Percentiles rank a stretch among this genome's conserved stretches.
phyloP scores from a whole-genome alignment of 2,888 invertebrate genomes.

The Melipona bicolor region DNA sequence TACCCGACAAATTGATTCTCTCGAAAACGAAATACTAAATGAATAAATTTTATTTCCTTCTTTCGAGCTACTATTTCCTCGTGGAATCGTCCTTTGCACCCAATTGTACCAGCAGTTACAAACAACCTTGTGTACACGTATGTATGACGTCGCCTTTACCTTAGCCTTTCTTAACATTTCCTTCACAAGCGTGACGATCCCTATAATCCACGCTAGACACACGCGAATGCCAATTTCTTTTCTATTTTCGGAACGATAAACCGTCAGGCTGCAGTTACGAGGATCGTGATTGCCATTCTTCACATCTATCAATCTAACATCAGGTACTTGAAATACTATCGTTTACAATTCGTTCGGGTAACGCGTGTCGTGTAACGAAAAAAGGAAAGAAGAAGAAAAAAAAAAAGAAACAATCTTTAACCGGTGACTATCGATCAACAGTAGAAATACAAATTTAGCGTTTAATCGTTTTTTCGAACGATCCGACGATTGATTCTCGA shows the following conservation, averaged over 20 bases:
- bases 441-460: background rate
- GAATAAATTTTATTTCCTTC: too few relatives aligned
- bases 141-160: background rate
- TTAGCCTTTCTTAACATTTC: background rate
- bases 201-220: background rate
- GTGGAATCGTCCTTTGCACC: too few relatives aligned
- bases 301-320: constrained; percentile 56
- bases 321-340: constrained; percentile 64
- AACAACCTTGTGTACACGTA: background rate
- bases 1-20: too few relatives aligned
- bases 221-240: background rate
- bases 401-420: background rate
- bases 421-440: background rate
- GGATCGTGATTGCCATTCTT: constrained; percentile 6
- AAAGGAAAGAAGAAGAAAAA: too few relatives aligned
- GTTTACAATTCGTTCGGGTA: constrained; percentile 12
- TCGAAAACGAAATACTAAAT: too few relatives aligned
- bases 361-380: background rate
- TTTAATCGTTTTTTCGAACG: background rate
- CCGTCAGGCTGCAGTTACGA: background rate
- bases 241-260: background rate
- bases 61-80: too few relatives aligned
- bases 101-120: too few relatives aligned
- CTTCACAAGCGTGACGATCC: too few relatives aligned
- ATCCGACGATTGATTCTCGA: background rate